Evolutionary conservation across 2,797 vertebrate species (phyloP).

Genomic region (Myoxocephalus aenaeus): DNA sequence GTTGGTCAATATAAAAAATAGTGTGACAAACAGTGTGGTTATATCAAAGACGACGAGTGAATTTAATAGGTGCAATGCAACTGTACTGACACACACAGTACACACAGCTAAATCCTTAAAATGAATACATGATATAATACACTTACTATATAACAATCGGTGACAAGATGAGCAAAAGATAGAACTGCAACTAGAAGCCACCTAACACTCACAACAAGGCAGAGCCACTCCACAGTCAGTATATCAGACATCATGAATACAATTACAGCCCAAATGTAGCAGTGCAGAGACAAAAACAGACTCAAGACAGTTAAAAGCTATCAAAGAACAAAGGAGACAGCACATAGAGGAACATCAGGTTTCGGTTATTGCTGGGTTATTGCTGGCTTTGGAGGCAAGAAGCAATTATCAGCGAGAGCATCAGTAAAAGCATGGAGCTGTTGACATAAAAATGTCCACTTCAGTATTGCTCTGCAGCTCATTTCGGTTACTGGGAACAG

Average conservation of each 20-base stretch:
- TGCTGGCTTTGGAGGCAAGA: slow-evolving; percentile 68
- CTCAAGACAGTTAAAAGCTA: slow-evolving; percentile 52
- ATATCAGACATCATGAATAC: slow-evolving; percentile 46
- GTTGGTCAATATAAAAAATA: neutral
- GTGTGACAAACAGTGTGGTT: neutral
- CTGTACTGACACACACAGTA: neutral
- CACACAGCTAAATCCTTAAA: neutral
- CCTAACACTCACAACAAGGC: slow-evolving; percentile 26
- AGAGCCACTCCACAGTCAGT: slow-evolving; percentile 32
- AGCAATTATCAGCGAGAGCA: slow-evolving; percentile 70
- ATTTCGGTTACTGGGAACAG: slow-evolving; percentile 69
- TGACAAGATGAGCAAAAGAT: slow-evolving; percentile 9
- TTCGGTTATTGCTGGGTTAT: slow-evolving; percentile 65
- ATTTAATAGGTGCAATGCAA: neutral
- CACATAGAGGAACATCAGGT: slow-evolving; percentile 57
- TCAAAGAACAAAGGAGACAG: slow-evolving; percentile 59
- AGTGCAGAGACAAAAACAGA: slow-evolving; percentile 52
- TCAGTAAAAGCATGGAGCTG: slow-evolving; percentile 70
- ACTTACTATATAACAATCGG: neutral
- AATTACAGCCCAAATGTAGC: slow-evolving; percentile 53
- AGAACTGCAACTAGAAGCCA: slow-evolving; percentile 11
- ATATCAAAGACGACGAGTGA: neutral
- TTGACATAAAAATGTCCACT: slow-evolving; percentile 79
- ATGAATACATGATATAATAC: neutral
- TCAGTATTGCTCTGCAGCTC: slow-evolving; percentile 70